phyloP scores from a whole-genome alignment of 2,888 invertebrate species.

The Chrysolina oricalcia region DNA sequence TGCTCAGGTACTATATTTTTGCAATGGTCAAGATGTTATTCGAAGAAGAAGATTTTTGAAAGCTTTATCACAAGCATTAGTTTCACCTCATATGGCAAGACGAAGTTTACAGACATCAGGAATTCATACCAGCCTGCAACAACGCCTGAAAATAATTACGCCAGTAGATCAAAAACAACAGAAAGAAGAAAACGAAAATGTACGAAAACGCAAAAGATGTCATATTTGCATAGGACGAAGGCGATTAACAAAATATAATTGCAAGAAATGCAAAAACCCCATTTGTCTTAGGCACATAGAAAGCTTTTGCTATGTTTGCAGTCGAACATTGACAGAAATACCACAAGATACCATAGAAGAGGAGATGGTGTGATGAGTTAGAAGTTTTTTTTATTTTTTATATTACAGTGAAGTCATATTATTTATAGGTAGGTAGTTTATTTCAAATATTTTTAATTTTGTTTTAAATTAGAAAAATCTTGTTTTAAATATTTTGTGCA shows the following conservation, averaged over 20 bases:
- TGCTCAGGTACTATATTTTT: neutral
- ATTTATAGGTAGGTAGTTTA: neutral
- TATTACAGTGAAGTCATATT: neutral
- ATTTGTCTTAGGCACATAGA: neutral
- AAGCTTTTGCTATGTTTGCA: neutral
- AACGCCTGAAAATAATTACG: too few relatives aligned
- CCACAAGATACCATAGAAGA: slow-evolving; percentile 3
- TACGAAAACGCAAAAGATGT: slow-evolving; percentile 1
- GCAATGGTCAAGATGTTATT: slow-evolving; percentile 1
- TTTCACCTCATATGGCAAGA: neutral
- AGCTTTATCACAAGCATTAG: neutral
- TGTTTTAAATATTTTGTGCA: neutral
- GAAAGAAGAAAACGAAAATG: neutral
- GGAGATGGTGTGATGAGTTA: neutral
- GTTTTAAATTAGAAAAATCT: neutral
- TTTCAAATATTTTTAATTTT: neutral
- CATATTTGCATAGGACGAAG: slow-evolving; percentile 3
- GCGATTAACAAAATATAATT: slow-evolving; percentile 5
- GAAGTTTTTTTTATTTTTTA: neutral
- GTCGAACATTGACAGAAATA: slow-evolving; percentile 9
- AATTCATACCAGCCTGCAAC: too few relatives aligned
- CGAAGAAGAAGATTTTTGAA: neutral
- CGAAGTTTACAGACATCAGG: slow-evolving; percentile 10
- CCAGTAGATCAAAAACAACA: neutral
- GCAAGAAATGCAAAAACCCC: neutral